A percentile compares a stretch with the other conserved stretches of the same genome.
Conservation (phyloP, 2,113 vertebrate genomes). For the Halcyon malimbica region DNA sequence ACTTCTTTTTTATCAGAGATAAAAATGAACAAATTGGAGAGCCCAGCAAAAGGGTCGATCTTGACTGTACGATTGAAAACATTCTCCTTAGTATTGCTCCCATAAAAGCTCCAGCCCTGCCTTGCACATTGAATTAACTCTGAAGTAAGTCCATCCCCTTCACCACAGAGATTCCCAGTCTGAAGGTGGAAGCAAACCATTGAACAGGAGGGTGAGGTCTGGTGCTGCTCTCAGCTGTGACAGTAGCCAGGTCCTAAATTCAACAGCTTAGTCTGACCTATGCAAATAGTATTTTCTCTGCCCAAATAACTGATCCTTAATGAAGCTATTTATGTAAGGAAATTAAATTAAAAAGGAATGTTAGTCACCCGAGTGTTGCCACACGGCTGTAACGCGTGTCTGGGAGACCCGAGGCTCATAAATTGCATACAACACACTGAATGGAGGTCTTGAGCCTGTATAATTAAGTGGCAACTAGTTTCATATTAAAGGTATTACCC, state of each 20-base stretch:
- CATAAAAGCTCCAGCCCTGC: not conserved
- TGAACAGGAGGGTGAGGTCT: not conserved
- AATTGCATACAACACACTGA: constrained; percentile 65
- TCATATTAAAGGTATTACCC: constrained; percentile 68
- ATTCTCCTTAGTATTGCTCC: not conserved
- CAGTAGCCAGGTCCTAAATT: constrained; percentile 48
- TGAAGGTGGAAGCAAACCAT: not conserved
- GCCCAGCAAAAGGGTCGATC: not conserved
- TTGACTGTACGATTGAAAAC: not conserved
- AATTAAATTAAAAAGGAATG: constrained; percentile 78
- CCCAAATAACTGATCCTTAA: constrained; percentile 72
- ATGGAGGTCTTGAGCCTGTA: constrained; percentile 65
- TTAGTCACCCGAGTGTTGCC: constrained; percentile 68
- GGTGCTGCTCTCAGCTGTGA: not conserved
- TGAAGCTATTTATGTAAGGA: constrained; percentile 75
- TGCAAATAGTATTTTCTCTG: constrained; percentile 63
- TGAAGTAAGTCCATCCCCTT: not conserved
- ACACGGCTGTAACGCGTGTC: constrained; percentile 34
- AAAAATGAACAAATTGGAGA: not conserved
- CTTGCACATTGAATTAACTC: not conserved
- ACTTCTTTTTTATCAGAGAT: not conserved
- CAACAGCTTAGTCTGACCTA: constrained; percentile 32
- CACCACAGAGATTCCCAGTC: not conserved
- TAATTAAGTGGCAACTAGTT: constrained; percentile 70
- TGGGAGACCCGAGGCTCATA: constrained; percentile 67